Evolutionary conservation across 2,888 invertebrate species (phyloP).

Genomic region (Lycia hirtaria): DNA sequence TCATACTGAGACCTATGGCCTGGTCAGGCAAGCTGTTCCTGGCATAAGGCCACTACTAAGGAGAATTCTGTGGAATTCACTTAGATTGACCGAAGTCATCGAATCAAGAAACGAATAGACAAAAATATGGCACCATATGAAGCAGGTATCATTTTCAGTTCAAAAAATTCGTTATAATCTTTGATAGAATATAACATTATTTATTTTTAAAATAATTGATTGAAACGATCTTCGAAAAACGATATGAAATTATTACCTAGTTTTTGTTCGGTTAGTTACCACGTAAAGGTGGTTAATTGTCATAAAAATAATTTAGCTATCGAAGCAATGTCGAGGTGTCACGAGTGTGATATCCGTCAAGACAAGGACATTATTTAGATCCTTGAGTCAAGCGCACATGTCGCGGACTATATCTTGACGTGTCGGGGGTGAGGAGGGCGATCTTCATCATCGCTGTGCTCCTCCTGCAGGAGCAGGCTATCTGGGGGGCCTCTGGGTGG

Average conservation of each 20-base stretch:
- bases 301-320: background rate
- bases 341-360: background rate
- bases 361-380: too few relatives aligned
- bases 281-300: background rate
- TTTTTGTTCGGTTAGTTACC: background rate
- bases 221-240: too few relatives aligned
- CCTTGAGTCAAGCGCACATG: background rate
- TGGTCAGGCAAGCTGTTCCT: too few relatives aligned
- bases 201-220: too few relatives aligned
- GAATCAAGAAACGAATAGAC: background rate
- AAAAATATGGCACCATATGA: background rate
- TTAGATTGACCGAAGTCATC: background rate
- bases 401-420: slow-evolving; percentile 34
- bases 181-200: too few relatives aligned
- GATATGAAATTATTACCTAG: too few relatives aligned
- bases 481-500: slow-evolving; percentile 83
- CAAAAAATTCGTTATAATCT: too few relatives aligned
- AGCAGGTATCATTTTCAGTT: too few relatives aligned
- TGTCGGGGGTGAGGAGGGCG: slow-evolving; percentile 65
- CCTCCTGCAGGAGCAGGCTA: slow-evolving; percentile 86
- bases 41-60: too few relatives aligned
- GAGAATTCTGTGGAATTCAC: too few relatives aligned
- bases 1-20: too few relatives aligned
- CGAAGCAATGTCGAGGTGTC: slow-evolving; percentile 1
- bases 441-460: slow-evolving; percentile 87